Base-by-base conservation (phyloP, 1,140 invertebrate species). In the Zaprionus inermis region DNA sequence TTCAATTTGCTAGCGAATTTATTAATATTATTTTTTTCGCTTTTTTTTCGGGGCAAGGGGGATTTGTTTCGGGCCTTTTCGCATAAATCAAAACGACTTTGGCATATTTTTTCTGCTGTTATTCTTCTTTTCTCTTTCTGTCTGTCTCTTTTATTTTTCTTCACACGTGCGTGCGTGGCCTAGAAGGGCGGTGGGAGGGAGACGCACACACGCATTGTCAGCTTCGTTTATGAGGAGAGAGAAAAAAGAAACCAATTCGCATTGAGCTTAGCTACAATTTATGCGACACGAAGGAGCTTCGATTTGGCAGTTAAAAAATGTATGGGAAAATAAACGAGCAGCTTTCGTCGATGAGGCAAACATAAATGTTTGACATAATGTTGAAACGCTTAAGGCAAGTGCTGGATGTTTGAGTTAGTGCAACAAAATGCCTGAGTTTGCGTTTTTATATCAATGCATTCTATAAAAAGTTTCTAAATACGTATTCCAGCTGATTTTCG, bases 1-100 rank as follows among this genome's bases (percentile, higher is more conserved):
- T 86, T 86, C 82, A 85, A 86, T 86, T 78, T 78, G 81, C 51
- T 59, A 58, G 69, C 63, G 38, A 78, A 76, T 85, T 84, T 84
- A 86, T 81, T 86, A 86, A 86, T 85, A 81, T 73, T 86, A 28
- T 28, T 81, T 20, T 58, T 44, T 16, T 16, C 6, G 5, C 30
- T 32, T 32, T 4, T 24, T 28, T 28, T 28, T 28, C 24, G 46
- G 52, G 2, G 18, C 5, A 5, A 24, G 12, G 51, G 12, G 12
- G 51, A 41, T 64, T 49, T 52, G 24, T n/a, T 66, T 41, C 36
- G 63, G 22, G 14, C 9, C 20, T 58, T 74, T 73, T 56, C 16
- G 24, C 81, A 84, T 85, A 84, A 85, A 85, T 84, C 78, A 81
- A 68, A 54, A 41, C 14, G 36, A 56, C 49, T 77, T 66, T 72